These are phyloP conservation scores for Reinhardtius hippoglossoides DNA, from an alignment of 2,113 vertebrate species.

Conservation along the genomic window DNA sequence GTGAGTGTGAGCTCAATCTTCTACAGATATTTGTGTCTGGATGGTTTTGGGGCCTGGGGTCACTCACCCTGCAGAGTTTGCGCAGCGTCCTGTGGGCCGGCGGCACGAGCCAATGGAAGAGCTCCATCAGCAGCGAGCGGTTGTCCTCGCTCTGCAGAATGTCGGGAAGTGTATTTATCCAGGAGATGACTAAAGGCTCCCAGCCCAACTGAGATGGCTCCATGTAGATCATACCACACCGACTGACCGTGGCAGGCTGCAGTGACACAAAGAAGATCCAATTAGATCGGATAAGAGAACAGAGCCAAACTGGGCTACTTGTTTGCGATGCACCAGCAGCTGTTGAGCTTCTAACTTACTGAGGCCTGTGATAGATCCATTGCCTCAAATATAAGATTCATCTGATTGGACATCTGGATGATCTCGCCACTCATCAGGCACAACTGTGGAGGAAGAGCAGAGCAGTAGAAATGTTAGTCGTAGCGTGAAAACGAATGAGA, in stretches of 20 bases:
- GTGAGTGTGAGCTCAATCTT: neutral
- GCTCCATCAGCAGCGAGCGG: constrained; percentile 83
- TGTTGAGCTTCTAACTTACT: constrained; percentile 78
- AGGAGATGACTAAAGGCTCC: constrained; percentile 91
- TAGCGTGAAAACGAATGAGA: neutral
- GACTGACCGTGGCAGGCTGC: constrained; percentile 96
- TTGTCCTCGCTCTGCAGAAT: constrained; percentile 80
- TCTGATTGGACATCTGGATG: constrained; percentile 96
- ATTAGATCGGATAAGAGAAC: neutral
- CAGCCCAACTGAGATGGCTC: constrained; percentile 95
- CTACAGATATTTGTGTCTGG: neutral
- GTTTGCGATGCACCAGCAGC: too few species aligned
- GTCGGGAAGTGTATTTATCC: constrained; percentile 88
- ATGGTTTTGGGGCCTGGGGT: neutral
- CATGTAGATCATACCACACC: constrained; percentile 98
- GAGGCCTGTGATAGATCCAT: constrained; percentile 98
- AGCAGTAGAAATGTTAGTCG: neutral
- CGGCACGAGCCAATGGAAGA: constrained; percentile 91
- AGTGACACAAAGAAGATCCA: neutral
- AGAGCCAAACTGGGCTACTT: too few species aligned
- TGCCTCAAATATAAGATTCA: constrained; percentile 98
- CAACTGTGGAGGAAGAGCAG: constrained; percentile 80
- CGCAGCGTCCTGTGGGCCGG: constrained; percentile 84
- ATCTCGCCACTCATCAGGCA: constrained; percentile 99
- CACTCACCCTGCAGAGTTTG: constrained; percentile 90